Evolutionary conservation across 2,797 vertebrate genomes (phyloP).

Genomic region (Arrhamphus sclerolepis): DNA sequence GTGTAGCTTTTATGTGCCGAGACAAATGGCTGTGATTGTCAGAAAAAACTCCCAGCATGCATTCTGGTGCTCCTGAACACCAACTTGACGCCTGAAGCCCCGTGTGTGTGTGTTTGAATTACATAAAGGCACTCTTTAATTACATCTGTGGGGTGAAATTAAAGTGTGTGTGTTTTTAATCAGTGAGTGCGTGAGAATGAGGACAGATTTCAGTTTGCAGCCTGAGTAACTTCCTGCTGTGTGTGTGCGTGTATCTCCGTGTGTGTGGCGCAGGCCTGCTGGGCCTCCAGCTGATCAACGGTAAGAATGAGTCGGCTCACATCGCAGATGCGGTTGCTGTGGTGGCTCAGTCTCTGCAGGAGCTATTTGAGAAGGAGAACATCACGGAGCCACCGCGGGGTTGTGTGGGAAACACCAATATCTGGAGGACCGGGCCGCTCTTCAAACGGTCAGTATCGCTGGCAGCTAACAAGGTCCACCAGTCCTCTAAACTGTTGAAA

Average conservation of each 20-base stretch:
- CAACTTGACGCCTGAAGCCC: slow-evolving; percentile 62
- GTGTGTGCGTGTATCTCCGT: slow-evolving; percentile 23
- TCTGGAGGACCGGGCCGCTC: slow-evolving; percentile 97
- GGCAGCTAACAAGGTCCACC: too few relatives aligned
- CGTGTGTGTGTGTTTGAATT: slow-evolving; percentile 44
- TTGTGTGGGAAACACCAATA: slow-evolving; percentile 98
- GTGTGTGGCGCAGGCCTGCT: slow-evolving; percentile 85
- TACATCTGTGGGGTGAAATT: slow-evolving; percentile 32
- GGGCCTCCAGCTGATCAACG: slow-evolving; percentile 95
- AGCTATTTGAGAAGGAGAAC: slow-evolving; percentile 97
- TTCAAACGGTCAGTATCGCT: slow-evolving; percentile 89
- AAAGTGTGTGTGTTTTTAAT: slow-evolving; percentile 47
- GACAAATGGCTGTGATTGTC: slow-evolving; percentile 56
- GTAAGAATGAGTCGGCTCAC: slow-evolving; percentile 97
- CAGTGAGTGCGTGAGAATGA: slow-evolving; percentile 26
- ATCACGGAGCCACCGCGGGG: slow-evolving; percentile 95
- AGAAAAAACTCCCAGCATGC: slow-evolving; percentile 72
- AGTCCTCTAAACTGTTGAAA: too few relatives aligned
- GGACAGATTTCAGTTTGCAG: slow-evolving; percentile 19
- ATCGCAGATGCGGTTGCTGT: slow-evolving; percentile 93
- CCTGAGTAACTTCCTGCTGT: slow-evolving; percentile 14
- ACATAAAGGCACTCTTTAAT: slow-evolving; percentile 39
- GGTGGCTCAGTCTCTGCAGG: slow-evolving; percentile 95
- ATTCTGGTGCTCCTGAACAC: slow-evolving; percentile 46
- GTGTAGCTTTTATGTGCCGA: slow-evolving; percentile 36